Conservation (phyloP, 2,113 vertebrate genomes). For the Corythoichthys haematopterus region DNA sequence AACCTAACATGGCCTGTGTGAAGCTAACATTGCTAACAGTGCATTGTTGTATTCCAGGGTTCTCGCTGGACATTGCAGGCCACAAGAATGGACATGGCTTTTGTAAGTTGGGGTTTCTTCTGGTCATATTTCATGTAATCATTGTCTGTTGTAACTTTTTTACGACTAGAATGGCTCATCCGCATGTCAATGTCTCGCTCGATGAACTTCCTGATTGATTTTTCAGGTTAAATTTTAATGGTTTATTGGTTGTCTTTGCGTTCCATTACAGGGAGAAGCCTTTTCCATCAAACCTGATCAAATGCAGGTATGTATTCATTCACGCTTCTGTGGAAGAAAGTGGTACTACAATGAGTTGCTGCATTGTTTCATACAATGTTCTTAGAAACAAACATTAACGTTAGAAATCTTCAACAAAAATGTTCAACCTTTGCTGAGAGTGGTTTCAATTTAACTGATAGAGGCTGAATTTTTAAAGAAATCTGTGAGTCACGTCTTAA, state of each 20-base stretch:
- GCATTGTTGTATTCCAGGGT: constrained; percentile 73
- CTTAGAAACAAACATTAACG: neutral
- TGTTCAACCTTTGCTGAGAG: too few relatives aligned
- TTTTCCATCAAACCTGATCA: constrained; percentile 89
- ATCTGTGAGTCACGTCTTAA: too few relatives aligned
- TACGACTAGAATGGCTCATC: neutral
- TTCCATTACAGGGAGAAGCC: constrained; percentile 72
- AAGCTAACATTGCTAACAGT: neutral
- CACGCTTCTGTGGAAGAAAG: neutral
- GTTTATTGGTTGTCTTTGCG: constrained; percentile 4
- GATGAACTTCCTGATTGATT: neutral
- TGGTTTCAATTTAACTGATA: too few relatives aligned
- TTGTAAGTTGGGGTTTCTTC: constrained; percentile 74
- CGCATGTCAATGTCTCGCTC: neutral
- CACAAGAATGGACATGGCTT: constrained; percentile 87
- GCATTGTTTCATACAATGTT: neutral
- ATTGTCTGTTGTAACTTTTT: neutral
- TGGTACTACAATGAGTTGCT: neutral
- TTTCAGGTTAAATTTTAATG: constrained; percentile 33
- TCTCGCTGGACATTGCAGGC: constrained; percentile 97
- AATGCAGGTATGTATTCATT: constrained; percentile 81
- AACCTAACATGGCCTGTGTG: neutral
- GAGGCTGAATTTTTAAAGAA: too few relatives aligned
- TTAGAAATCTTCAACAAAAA: too few relatives aligned
- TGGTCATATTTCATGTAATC: neutral